Evolutionary conservation across 2,113 vertebrate species (phyloP), one percentile per base, ranked within the genome.

Genomic region (Dicentrarchus labrax): DNA sequence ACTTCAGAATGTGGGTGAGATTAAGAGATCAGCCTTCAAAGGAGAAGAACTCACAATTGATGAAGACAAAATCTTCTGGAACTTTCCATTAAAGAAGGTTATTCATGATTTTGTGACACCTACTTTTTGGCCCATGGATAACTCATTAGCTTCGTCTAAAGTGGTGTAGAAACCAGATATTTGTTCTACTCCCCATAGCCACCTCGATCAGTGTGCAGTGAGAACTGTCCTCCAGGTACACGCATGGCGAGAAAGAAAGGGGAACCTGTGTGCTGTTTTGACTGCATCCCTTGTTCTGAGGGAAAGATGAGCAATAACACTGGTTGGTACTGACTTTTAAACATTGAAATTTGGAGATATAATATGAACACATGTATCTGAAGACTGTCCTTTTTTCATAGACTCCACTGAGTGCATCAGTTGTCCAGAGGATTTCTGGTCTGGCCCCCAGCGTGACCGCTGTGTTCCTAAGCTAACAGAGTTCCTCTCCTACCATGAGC

Each of bases 231-330:
- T 48, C 91, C 94, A 10, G 95, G 95, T 16, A 95, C 93, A 6
- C 76, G 88, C 51, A 93, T 92, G 68, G 94, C 92, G n/a, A 92
- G 90, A 80, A 90, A 70, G 22, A 95, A 95, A 5, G 93, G 95
- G 8, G 78, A 96, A 61, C 94, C 95, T 1, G 69, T 88, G n/a
- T 96, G 95, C 73, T 96, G 95, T 85, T 97, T 96, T 76, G 94
- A 96, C 71, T 96, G 95, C 60, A 88, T 96, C 50, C 50, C 50
- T 51, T 51, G 53, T 22, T 56, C 53, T 56, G 53, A 13, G 22
- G 54, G 54, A 15, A 24, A 57, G 12, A 24, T 57, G n/a, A 57
- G 54, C 22, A 57, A 57, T 24, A 6, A 57, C 1, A 57, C 54
- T 13, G 22, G 54, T 57, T 24, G 54, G 54, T 57, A 24, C 22